These are phyloP conservation scores for Cotesia chilonis DNA, from an alignment of 1,140 invertebrate species.

Conservation along the genomic window DNA sequence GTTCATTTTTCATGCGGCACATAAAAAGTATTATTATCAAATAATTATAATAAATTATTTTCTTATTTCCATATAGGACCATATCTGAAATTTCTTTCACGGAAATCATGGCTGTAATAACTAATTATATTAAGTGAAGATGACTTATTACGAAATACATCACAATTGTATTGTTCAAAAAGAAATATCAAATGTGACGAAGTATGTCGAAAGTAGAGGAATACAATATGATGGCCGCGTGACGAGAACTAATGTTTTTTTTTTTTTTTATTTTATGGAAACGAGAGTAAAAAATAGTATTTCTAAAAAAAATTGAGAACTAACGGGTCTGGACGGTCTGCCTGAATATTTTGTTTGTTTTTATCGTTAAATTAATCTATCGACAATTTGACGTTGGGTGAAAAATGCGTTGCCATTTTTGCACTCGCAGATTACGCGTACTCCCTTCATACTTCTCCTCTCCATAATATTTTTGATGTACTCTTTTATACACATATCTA, in stretches of 20 bases:
- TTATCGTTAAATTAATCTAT: slow-evolving; percentile 64
- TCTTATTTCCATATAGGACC: no score
- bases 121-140: no score
- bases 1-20: no score
- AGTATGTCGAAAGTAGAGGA: not conserved
- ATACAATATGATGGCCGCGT: not conserved
- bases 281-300: slow-evolving; percentile 20
- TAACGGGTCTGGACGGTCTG: slow-evolving; percentile 19
- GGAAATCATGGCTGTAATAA: no score
- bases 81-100: no score
- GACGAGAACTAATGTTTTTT: not conserved
- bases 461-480: slow-evolving; percentile 33
- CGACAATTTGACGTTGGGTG: slow-evolving; percentile 61
- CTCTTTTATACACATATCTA: slow-evolving; percentile 17
- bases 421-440: slow-evolving; percentile 38
- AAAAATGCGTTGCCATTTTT: slow-evolving; percentile 58
- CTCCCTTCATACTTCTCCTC: slow-evolving; percentile 28
- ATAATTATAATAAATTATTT: no score
- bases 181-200: not conserved
- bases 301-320: not conserved
- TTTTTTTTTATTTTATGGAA: not conserved
- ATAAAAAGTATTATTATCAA: no score
- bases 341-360: slow-evolving; percentile 38
- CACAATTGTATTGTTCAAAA: no score
- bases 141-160: no score